These are phyloP conservation scores for Cottoperca gobio DNA, from an alignment of 2,797 vertebrate genomes.

Conservation along the genomic window DNA sequence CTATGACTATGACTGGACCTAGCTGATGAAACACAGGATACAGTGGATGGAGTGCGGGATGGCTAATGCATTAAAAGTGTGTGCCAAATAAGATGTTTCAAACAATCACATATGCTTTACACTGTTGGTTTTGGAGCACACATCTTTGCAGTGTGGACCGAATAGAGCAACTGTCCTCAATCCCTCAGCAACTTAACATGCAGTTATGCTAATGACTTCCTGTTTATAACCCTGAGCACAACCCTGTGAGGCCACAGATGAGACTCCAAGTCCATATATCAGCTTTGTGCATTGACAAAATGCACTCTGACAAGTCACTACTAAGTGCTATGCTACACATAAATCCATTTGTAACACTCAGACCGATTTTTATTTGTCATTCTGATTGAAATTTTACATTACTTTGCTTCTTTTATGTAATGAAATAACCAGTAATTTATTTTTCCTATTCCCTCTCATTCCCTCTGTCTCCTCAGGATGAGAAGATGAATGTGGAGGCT, in stretches of 20 bases:
- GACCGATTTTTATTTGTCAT: neutral
- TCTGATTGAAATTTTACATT: neutral
- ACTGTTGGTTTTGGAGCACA: constrained; percentile 29
- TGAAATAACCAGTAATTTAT: neutral
- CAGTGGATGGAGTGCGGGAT: neutral
- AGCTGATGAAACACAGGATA: constrained; percentile 62
- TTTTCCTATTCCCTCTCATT: neutral
- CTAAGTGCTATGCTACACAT: neutral
- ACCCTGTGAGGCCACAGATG: constrained; percentile 61
- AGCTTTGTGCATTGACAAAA: constrained; percentile 22
- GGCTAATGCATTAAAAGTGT: neutral
- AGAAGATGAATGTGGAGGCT: constrained; percentile 98
- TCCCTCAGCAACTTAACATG: constrained; percentile 58
- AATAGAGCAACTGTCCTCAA: constrained; percentile 32
- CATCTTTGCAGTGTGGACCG: neutral
- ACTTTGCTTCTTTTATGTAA: constrained; percentile 10
- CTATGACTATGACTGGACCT: constrained; percentile 18
- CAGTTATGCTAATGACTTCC: constrained; percentile 76
- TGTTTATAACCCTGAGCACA: constrained; percentile 69
- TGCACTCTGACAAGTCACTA: neutral
- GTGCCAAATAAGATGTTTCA: constrained; percentile 13
- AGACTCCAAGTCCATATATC: constrained; percentile 37
- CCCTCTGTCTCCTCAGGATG: constrained; percentile 79
- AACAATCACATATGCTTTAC: constrained; percentile 10
- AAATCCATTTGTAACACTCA: constrained; percentile 14